Evolutionary conservation across 1,140 invertebrate genomes (phyloP), one percentile per base, ranked within the genome.

Genomic region (Drosophila bipectinata): DNA sequence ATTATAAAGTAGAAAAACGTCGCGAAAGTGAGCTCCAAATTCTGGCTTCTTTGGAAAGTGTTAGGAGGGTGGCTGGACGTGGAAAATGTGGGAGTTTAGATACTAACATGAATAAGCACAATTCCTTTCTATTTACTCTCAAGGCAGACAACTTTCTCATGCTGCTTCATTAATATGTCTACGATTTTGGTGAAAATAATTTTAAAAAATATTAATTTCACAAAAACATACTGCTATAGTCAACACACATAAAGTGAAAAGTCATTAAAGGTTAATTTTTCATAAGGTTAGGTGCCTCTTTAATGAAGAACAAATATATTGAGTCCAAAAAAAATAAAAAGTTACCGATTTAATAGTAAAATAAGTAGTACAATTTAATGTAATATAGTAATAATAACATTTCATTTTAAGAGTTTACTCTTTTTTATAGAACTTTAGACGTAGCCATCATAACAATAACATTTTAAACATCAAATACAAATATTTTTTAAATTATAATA

Each of bases 1-100:
- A 87, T 88, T 87, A 87, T 87, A 88, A 87, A 87, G 58, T 88
- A 88, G 83, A 88, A 80, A 88, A 85, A 72, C 51, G 66, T 57
- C 63, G 51, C 83, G 59, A 59, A 58, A 45, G 51, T 47, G 30
- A 48, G 60, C 14, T 15, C 12, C 14, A 45, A 67, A 32, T 21
- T 55, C 7, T 26, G 12, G 21, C n/a, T 51, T 64, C 5, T 26
- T 9, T 39, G 32, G 44, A 24, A 44, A 32, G n/a, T 72, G 34
- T 18, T 24, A 28, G 30, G 14, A 26, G 28, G 51, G n/a, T 4
- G 5, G 6, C 8, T 7, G 26, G 18, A 3, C 7, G 6, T 5
- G 18, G 28, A n/a, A 26, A 21, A 3, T 9, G 0, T 15, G 26
- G 4, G 47, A 18, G 18, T 30, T 12, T 6, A 34, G 32, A 64